Evolutionary conservation across 2,797 vertebrate species (phyloP), one percentile per base, ranked within the genome.

Genomic region (Cynopterus sphinx): DNA sequence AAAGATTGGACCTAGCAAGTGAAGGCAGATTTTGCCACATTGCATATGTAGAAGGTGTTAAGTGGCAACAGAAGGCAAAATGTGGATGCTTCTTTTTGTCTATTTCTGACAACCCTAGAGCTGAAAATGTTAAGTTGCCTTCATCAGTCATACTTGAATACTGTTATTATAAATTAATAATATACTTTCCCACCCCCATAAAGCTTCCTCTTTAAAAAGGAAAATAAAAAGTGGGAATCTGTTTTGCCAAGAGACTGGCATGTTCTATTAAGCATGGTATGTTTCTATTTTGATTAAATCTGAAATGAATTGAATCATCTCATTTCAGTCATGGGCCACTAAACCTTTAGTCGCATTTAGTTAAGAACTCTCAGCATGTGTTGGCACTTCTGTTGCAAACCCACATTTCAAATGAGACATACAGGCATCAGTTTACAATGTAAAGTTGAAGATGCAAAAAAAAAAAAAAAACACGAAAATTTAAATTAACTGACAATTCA

Each of bases 1-100:
- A 96, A 97, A 97, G 96, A 96, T 91, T 53, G 75, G 93, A 95
- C 59, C 91, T 96, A 84, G 95, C 95, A 97, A 94, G 70, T 46
- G 43, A 91, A 97, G 83, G 90, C 91, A 94, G 68, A 61, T 55
- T 91, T 95, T 88, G 91, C 83, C 83, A 53, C 43, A 5, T 43
- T 89, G 75, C 91, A 39, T 90, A 95, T 92, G 81, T 36, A 87
- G 78, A 97, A 95, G 57, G 90, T 91, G 86, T 81, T 79, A 97
- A 97, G 68, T 93, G 92, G 71, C 90, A 95, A 94, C 92, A 95
- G 94, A 95, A 97, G 94, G 89, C 83, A 89, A 96, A 87, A 39
- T 75, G 39, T 90, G 87, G 83, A 36, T 84, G 79, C 89, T 82
- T 77, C 89, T 90, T 75, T 91, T 68, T 84, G 59, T 93, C 91